These are phyloP conservation scores for Pimephales promelas DNA, from an alignment of 2,113 vertebrate species.

Conservation along the genomic window DNA sequence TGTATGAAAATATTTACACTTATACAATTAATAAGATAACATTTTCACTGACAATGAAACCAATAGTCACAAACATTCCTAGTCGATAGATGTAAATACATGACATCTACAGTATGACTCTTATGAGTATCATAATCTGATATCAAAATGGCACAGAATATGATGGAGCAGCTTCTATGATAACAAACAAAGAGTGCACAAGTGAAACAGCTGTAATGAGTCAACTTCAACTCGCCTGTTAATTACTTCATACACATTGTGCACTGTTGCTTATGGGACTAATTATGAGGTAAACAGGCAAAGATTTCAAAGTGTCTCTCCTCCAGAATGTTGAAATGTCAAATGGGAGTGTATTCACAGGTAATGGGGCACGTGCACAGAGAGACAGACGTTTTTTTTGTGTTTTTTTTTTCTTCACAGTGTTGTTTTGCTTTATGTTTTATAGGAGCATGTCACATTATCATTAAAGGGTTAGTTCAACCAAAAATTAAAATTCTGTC, in stretches of 20 bases:
- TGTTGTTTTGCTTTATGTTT: slow-evolving; percentile 30
- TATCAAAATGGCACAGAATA: slow-evolving; percentile 7
- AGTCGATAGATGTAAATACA: neutral
- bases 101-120: neutral
- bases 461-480: neutral
- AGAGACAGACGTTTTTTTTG: slow-evolving; percentile 36
- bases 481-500: no score
- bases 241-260: slow-evolving; percentile 14
- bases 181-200: neutral
- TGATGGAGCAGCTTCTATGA: neutral
- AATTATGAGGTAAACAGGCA: slow-evolving; percentile 9
- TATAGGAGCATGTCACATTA: slow-evolving; percentile 22
- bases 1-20: neutral
- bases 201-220: slow-evolving; percentile 19
- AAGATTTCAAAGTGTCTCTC: slow-evolving; percentile 4
- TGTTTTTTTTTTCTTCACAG: neutral
- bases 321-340: slow-evolving; percentile 25
- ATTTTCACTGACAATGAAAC: neutral
- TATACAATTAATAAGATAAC: neutral
- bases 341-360: slow-evolving; percentile 15
- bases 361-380: neutral
- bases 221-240: slow-evolving; percentile 5
- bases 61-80: neutral
- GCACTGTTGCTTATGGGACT: slow-evolving; percentile 30
- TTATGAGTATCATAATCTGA: neutral